Conservation (phyloP, 2,888 invertebrate genomes). For the Harpalus rufipes region DNA sequence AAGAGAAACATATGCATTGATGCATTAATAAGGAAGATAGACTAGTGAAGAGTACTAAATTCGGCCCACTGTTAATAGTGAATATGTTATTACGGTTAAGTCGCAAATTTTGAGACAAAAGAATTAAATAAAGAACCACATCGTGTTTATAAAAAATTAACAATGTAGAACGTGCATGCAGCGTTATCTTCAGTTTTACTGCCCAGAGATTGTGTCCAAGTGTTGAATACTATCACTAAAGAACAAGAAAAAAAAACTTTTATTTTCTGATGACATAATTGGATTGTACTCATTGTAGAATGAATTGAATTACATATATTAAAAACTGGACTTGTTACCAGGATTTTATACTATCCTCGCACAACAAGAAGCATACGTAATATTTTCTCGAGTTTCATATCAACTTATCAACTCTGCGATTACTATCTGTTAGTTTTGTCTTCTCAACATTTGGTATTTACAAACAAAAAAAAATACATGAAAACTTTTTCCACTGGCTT, state of each 20-base stretch:
- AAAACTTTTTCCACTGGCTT: conserved; percentile 5
- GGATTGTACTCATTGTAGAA: conserved; percentile 13
- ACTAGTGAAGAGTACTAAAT: too few species aligned
- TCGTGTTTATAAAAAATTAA: conserved; percentile 21
- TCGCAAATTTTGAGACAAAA: conserved; percentile 12
- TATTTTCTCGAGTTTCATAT: too few species aligned
- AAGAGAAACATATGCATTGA: too few species aligned
- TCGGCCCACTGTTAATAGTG: too few species aligned
- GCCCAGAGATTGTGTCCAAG: conserved; percentile 19
- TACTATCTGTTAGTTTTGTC: too few species aligned
- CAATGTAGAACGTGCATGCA: conserved; percentile 24
- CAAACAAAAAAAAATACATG: conserved; percentile 11
- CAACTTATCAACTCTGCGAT: not conserved
- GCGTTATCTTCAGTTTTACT: conserved; percentile 5
- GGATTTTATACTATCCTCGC: conserved; percentile 17
- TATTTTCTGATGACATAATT: conserved; percentile 33
- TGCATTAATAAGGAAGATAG: too few species aligned
- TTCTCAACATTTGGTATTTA: not conserved
- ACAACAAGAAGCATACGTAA: too few species aligned
- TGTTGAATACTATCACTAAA: conserved; percentile 9
- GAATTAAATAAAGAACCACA: conserved; percentile 20
- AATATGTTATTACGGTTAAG: too few species aligned
- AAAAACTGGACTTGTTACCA: conserved; percentile 32
- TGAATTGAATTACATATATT: conserved; percentile 29
- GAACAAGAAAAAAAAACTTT: conserved; percentile 20